Evolutionary conservation across 1,140 invertebrate species (phyloP), one percentile per base, ranked within the genome.

Genomic region (Nephila pilipes): DNA sequence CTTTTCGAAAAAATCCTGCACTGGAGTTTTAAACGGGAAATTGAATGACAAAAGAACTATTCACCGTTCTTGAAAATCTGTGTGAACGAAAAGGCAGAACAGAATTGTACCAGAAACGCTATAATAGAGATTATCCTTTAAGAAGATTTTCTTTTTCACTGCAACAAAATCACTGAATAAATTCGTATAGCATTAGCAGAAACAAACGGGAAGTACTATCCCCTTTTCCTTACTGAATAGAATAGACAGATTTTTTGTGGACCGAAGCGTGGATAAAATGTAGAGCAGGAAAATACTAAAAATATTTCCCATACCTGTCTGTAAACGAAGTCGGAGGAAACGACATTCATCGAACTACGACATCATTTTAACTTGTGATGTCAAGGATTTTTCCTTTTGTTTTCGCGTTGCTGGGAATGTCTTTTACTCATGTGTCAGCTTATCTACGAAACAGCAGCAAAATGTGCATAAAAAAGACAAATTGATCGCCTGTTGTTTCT

Each of bases 401-500:
- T 87, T 58, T 55, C 46, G 22, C n/a, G 25, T 65, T 65, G 63
- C 32, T 16, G 32, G 55, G 57, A 87, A 87, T 87, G 85, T 60
- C 85, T 60, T 87, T 58, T 87, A 63, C 29, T 54, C 55, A 36
- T 60, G 29, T 87, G 85, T 87, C 85, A 87, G 85, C 85, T 87
- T 87, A 87, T 87, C 85, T 87, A 16, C 20, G 58, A 22, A 58
- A 87, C 57, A 54, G 58, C 25, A 63, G 85, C 36, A 87, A 87
- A 87, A 87, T 16, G 85, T 58, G 85, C 85, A 87, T 87, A 87
- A 87, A 87, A 87, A 87, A 87, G 85, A 87, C 85, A 87, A 87
- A 87, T 60, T 63, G 85, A 87, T 87, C 85, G 55, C 58, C 1
- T 87, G 58, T 58, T 87, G 85, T 87, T 87, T 87, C 58, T 87